These are phyloP conservation scores for Gymnogyps californianus DNA, from an alignment of 2,113 vertebrate genomes.

Conservation along the genomic window DNA sequence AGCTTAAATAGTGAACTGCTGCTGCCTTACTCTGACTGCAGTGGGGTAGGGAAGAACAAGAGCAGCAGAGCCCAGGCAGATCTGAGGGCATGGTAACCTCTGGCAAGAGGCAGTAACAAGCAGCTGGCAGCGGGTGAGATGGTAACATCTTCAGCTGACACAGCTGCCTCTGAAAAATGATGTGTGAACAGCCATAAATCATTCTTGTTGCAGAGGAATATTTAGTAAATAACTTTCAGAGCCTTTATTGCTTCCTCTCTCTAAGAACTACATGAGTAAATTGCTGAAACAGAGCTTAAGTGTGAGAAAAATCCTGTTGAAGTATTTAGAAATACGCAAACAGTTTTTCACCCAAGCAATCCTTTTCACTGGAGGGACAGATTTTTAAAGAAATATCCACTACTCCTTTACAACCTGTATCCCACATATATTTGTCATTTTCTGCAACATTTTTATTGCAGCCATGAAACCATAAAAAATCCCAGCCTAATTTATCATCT, in stretches of 20 bases:
- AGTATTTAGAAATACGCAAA: neutral
- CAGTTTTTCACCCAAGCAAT: neutral
- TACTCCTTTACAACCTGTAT: neutral
- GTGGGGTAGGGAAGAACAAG: neutral
- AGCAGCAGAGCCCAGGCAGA: neutral
- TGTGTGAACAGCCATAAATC: neutral
- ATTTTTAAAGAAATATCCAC: neutral
- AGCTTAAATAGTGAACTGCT: neutral
- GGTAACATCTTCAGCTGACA: neutral
- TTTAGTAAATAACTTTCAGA: constrained; percentile 1
- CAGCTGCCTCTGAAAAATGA: neutral
- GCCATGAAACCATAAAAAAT: neutral
- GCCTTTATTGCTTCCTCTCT: neutral
- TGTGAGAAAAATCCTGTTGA: neutral
- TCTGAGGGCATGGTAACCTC: neutral
- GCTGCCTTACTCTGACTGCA: neutral
- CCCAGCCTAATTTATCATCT: neutral
- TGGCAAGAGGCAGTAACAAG: neutral
- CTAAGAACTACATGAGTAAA: neutral
- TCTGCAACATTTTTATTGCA: neutral
- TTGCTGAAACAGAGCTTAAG: neutral
- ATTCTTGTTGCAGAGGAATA: neutral
- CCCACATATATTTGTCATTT: neutral
- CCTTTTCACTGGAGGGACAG: neutral
- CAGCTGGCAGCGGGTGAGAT: neutral